These are phyloP conservation scores for Metellina segmentata DNA, from an alignment of 2,888 invertebrate species.

Conservation along the genomic window DNA sequence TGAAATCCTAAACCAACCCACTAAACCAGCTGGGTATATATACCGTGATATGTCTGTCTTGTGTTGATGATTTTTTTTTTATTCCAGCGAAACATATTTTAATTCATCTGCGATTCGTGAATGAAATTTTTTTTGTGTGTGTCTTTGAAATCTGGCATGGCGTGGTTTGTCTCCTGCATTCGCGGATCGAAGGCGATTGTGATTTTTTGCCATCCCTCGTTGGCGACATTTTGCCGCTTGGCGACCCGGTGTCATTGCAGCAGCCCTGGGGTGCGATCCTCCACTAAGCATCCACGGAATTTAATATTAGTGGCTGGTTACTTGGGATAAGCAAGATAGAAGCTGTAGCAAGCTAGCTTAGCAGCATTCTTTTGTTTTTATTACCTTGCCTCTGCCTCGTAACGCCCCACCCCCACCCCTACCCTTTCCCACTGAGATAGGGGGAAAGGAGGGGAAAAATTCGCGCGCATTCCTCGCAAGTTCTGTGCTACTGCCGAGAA, in stretches of 20 bases:
- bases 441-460: slow-evolving; percentile 45
- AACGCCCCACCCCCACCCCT: background rate
- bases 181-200: background rate
- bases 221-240: slow-evolving; percentile 66
- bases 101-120: too few relatives aligned
- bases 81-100: too few relatives aligned
- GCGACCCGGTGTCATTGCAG: slow-evolving; percentile 57
- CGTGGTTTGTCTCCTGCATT: too few relatives aligned
- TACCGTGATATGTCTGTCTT: too few relatives aligned
- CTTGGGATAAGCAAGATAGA: slow-evolving; percentile 72
- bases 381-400: slow-evolving; percentile 56
- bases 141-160: too few relatives aligned
- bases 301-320: slow-evolving; percentile 77
- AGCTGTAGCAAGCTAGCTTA: slow-evolving; percentile 62
- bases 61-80: too few relatives aligned
- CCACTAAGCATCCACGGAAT: slow-evolving; percentile 73
- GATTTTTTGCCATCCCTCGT: background rate
- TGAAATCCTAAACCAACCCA: too few relatives aligned
- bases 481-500: slow-evolving; percentile 59
- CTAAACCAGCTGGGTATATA: too few relatives aligned
- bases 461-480: slow-evolving; percentile 73
- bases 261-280: slow-evolving; percentile 65
- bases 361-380: slow-evolving; percentile 77
- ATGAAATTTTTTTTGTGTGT: too few relatives aligned
- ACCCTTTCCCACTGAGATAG: background rate